phyloP scores from a whole-genome alignment of 2,888 invertebrate species.

The Dicyrtoma fusca region DNA sequence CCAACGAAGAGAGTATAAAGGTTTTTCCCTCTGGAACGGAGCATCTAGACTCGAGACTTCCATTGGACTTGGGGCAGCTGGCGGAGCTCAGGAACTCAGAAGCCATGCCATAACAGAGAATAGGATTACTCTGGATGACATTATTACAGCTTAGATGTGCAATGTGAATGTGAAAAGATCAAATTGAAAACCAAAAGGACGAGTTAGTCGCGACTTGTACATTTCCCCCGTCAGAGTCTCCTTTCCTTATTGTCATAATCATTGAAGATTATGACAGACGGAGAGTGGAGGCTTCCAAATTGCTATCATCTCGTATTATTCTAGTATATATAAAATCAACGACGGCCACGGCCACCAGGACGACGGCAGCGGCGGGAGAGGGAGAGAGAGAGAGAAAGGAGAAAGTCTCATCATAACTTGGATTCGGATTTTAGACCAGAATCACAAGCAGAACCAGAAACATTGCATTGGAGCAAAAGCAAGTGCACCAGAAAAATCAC shows the following conservation, averaged over 20 bases:
- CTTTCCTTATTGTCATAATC: constrained; percentile 41
- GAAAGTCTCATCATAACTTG: constrained; percentile 1
- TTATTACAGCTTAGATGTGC: constrained; percentile 38
- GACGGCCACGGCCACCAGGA: neutral
- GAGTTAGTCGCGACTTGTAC: constrained; percentile 26
- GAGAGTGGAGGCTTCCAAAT: constrained; percentile 35
- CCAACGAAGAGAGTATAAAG: neutral
- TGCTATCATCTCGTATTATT: constrained; percentile 34
- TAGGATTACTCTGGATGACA: constrained; percentile 38
- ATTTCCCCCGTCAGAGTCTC: constrained; percentile 21
- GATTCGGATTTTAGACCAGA: neutral
- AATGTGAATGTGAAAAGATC: constrained; percentile 38
- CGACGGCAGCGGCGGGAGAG: neutral
- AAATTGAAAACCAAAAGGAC: constrained; percentile 42
- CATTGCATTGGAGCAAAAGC: neutral
- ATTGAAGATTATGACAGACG: constrained; percentile 40
- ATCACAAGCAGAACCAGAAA: neutral
- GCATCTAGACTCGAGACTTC: neutral
- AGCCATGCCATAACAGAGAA: constrained; percentile 29
- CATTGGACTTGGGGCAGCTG: constrained; percentile 14
- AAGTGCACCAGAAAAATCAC: constrained; percentile 14
- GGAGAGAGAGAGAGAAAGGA: neutral
- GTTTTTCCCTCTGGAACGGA: neutral
- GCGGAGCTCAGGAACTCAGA: constrained; percentile 19
- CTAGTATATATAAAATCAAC: neutral